A percentile compares a stretch with the other conserved stretches of the same genome.
These are phyloP conservation scores for Epistrophe eligans DNA, from an alignment of 2,888 invertebrate species.

Conservation along the genomic window DNA sequence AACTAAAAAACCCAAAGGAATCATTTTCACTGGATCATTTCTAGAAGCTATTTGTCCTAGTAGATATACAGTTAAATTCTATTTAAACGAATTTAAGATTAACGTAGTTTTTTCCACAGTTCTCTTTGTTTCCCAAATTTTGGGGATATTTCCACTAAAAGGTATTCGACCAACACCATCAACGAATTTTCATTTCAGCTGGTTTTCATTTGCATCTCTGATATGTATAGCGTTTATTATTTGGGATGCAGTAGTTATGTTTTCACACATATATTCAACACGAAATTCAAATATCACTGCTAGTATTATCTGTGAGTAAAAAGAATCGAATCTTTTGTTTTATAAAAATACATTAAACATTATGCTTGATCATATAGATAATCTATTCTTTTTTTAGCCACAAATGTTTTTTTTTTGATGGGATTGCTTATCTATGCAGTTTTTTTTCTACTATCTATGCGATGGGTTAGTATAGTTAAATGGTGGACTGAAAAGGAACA, in stretches of 20 bases:
- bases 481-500: conserved; percentile 63
- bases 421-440: conserved; percentile 57
- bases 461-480: conserved; percentile 46
- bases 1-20: not conserved
- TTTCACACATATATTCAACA: not conserved
- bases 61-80: not conserved
- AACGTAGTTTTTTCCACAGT: conserved; percentile 27
- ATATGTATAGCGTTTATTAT: conserved; percentile 43
- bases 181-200: conserved; percentile 30
- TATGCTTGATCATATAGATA: no score
- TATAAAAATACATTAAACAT: not conserved
- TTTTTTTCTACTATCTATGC: conserved; percentile 45
- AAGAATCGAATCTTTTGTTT: not conserved
- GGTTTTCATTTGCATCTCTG: conserved; percentile 38
- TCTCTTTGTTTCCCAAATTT: conserved; percentile 46
- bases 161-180: conserved; percentile 14
- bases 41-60: conserved; percentile 56
- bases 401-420: conserved; percentile 52
- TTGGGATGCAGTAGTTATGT: conserved; percentile 47
- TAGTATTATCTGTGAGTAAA: conserved; percentile 43
- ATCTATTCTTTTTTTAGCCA: conserved; percentile 20
- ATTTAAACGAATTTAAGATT: not conserved
- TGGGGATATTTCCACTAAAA: conserved; percentile 61
- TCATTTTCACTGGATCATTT: conserved; percentile 40
- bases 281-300: conserved; percentile 21